These are phyloP conservation scores for Electrophaes corylata DNA, from an alignment of 2,888 invertebrate genomes.

Conservation along the genomic window DNA sequence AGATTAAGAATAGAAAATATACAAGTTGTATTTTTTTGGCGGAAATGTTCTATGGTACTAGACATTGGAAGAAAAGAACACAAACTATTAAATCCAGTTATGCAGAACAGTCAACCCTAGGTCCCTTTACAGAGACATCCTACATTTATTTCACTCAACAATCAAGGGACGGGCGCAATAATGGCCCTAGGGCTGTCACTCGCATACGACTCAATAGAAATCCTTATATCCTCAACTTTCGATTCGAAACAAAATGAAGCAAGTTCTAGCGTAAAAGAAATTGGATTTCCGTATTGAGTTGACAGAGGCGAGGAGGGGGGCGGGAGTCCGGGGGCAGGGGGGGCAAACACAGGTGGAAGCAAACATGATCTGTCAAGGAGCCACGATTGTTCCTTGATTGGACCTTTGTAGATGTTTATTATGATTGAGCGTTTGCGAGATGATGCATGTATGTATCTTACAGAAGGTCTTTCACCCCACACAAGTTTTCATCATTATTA, in stretches of 20 bases:
- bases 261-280: slow-evolving; percentile 75
- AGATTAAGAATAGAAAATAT: too few species aligned
- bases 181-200: slow-evolving; percentile 60
- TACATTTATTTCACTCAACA: slow-evolving; percentile 58
- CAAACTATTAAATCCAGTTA: neutral
- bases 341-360: slow-evolving; percentile 64
- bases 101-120: slow-evolving; percentile 43
- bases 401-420: slow-evolving; percentile 42
- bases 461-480: neutral
- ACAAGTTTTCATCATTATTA: too few species aligned
- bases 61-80: too few species aligned
- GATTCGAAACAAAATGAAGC: slow-evolving; percentile 69
- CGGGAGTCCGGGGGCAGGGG: slow-evolving; percentile 33
- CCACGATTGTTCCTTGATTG: slow-evolving; percentile 46
- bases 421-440: slow-evolving; percentile 23
- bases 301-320: slow-evolving; percentile 48
- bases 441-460: neutral
- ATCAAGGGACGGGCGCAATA: slow-evolving; percentile 54
- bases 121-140: slow-evolving; percentile 41
- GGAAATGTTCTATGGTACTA: too few species aligned
- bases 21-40: too few species aligned
- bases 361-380: slow-evolving; percentile 65
- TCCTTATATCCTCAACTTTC: slow-evolving; percentile 62
- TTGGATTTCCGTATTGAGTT: slow-evolving; percentile 78
- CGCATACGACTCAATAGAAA: slow-evolving; percentile 55